Base-by-base conservation (phyloP, 2,888 invertebrate genomes). In the Taenaris catops region DNA sequence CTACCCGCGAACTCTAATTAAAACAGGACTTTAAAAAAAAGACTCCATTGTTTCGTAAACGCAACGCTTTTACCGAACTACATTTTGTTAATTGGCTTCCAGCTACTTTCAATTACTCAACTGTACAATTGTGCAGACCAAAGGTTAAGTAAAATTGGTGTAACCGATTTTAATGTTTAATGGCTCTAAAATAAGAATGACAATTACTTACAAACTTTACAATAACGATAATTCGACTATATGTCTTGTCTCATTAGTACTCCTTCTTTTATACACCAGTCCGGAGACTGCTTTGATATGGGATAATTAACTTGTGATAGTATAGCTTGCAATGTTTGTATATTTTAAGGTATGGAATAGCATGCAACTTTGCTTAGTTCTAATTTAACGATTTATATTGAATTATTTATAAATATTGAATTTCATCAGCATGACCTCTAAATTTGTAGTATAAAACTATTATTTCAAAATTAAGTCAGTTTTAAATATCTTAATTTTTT, bases 61-160 rank as follows among this genome's bases (percentile, higher is more conserved):
- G 54, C 52, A 56, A 51, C 51, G 52, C 49, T 54, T 53, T 53
- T 44, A 59, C 58, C 62, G 59, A 71, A 71, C 63, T 70, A 75
- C 78, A 73, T 76, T 80, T 73, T 56, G 74, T 79, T 80, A 81
- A 83, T 83, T 83, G 80, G 70, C 61, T 64, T 54, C 61, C 62
- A 63, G 65, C 68, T 50, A 66, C 65, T 56, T 72, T 76, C 78
- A 78, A 79, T 81, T 79, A 80, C 68, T 63, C 54, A 61, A 63
- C 37, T 25, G 28, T 41, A 34, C 38, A 36, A 38, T 42, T 44
- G 46, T 37, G 37, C 36, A 20, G 47, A 38, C 63, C 59, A 55
- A 56, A 55, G 47, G 43, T 46, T 49, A 31, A 9, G 36, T 38
- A 37, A 52, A 58, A 54, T 41, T 23, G 6, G 18, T 25, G 14